Base-by-base conservation (phyloP, 2,797 vertebrate genomes). In the Anguilla anguilla region DNA sequence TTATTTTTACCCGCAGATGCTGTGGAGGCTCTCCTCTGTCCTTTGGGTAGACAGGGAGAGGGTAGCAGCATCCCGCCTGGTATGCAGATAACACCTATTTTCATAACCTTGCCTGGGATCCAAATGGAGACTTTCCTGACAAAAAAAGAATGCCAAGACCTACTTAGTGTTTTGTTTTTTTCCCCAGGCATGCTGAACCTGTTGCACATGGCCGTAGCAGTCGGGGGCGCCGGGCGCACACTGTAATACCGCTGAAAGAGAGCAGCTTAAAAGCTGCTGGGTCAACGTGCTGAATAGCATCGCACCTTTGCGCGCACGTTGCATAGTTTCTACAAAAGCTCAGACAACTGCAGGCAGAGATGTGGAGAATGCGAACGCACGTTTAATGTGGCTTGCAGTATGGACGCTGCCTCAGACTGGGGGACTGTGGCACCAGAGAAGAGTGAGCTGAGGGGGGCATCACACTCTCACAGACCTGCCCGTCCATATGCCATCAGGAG, bases 1-100 rank as follows among this genome's bases (percentile, higher is more conserved):
- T 96, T 95, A 96, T 96, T 96, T 96, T 95, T 94, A 94, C 93
- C 92, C 91, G 95, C 96, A 96, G 95, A 96, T 96, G 94, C 94
- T 95, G 92, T 94, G 91, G 94, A 94, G 94, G 95, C 95, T 94
- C 94, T 93, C 93, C 88, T 85, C 92, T 88, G 7, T 94, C 94
- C 91, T 93, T 92, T 90, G 92, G 61, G 92, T 93, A 92, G 95
- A 93, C 94, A 96, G 92, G 92, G 94, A 94, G 94, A 93, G 91
- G 92, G 93, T 92, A 92, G 93, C 94, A 93, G 82, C 15, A 13
- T 87, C 83, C 87, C 67, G 57, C 51, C 83, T 88, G 67, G 35
- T 53, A 51, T n/a, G 39, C 17, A 25, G 3, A n/a, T 69, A 25
- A 85, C 69, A 88, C 83, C 69, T 88, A 69, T 69, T 85, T 79